phyloP scores from a whole-genome alignment of 2,797 vertebrate species.

The Eupleurogrammus muticus region DNA sequence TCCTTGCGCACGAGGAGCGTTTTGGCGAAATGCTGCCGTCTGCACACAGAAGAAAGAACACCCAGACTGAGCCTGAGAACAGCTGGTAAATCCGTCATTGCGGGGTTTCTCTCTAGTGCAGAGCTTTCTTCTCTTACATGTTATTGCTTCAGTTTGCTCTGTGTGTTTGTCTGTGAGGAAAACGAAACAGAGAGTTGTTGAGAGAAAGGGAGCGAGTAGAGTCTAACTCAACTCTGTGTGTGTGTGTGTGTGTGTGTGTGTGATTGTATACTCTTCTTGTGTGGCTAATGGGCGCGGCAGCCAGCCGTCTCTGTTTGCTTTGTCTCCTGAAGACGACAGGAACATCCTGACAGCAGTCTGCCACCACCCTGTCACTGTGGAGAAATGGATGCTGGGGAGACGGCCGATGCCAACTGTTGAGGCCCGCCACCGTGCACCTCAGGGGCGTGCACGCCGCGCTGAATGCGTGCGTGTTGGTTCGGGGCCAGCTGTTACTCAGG shows the following conservation, averaged over 20 bases:
- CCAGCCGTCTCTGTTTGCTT: constrained; percentile 42
- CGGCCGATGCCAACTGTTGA: constrained; percentile 20
- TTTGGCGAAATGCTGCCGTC: too few relatives aligned
- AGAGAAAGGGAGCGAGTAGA: not conserved
- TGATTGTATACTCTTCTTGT: constrained; percentile 39
- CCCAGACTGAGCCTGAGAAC: not conserved
- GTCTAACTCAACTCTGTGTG: constrained; percentile 15
- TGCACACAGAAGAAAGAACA: too few relatives aligned
- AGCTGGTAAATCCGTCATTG: constrained; percentile 9
- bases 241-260: constrained; percentile 32
- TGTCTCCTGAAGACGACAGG: constrained; percentile 44
- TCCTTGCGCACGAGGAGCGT: too few relatives aligned
- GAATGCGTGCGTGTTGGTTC: constrained; percentile 14
- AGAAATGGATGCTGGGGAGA: constrained; percentile 47
- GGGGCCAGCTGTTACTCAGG: constrained; percentile 30
- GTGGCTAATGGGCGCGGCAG: constrained; percentile 49
- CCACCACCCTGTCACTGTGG: constrained; percentile 47
- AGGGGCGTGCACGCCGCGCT: constrained; percentile 11
- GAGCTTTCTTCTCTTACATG: constrained; percentile 5
- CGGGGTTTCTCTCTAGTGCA: not conserved
- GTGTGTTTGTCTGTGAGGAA: not conserved
- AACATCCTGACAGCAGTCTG: constrained; percentile 55
- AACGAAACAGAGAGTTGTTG: constrained; percentile 4
- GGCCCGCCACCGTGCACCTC: constrained; percentile 32
- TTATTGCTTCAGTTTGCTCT: constrained; percentile 12